These are phyloP conservation scores for Sinodicranocentrus sp. DNA, from an alignment of 2,888 invertebrate genomes.

Conservation along the genomic window DNA sequence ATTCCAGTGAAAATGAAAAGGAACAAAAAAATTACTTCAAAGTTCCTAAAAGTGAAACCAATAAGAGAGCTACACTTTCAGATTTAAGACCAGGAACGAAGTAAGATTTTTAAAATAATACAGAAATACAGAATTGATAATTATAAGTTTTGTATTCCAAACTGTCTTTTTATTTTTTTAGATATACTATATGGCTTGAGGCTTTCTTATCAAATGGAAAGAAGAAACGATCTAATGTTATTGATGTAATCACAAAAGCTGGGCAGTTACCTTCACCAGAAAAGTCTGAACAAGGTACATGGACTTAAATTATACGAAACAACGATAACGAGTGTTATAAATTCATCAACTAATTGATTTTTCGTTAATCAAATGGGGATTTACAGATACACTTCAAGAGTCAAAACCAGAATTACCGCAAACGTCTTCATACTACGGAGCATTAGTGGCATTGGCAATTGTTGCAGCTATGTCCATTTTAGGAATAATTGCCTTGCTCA, in stretches of 20 bases:
- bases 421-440: conserved; percentile 90
- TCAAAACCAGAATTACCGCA: conserved; percentile 77
- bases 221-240: conserved; percentile 92
- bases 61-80: conserved; percentile 83
- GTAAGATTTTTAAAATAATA: conserved; percentile 77
- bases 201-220: conserved; percentile 93
- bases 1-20: conserved; percentile 85
- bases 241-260: conserved; percentile 91
- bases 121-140: too few relatives aligned
- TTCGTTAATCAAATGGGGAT: too few relatives aligned
- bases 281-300: conserved; percentile 81
- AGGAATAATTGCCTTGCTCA: conserved; percentile 87
- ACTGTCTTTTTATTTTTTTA: conserved; percentile 77
- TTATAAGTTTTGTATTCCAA: too few relatives aligned
- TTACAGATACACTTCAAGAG: conserved; percentile 49
- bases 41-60: conserved; percentile 86
- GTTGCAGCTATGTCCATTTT: conserved; percentile 91
- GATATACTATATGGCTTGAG: conserved; percentile 93
- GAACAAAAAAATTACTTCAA: conserved; percentile 87
- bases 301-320: background rate
- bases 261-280: conserved; percentile 80
- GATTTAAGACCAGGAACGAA: conserved; percentile 87
- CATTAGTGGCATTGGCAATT: conserved; percentile 92
- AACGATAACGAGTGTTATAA: conserved; percentile 6
- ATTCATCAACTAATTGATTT: background rate